Evolutionary conservation across 2,797 vertebrate species (phyloP), one percentile per base, ranked within the genome.

Genomic region (Hylomyscus alleni): DNA sequence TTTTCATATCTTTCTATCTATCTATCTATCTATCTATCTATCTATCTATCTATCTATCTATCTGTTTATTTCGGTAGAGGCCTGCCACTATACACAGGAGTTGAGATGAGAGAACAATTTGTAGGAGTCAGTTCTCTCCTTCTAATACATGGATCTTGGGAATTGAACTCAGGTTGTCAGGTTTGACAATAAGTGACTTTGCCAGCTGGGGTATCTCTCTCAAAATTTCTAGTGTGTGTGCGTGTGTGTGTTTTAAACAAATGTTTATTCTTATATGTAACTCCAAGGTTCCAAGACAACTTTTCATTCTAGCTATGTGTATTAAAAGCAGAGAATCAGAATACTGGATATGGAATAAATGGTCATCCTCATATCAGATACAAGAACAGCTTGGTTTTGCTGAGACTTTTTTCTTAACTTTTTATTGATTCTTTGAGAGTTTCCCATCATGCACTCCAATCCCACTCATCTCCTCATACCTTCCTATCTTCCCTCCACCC

Each of bases 221-320:
- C 6, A 15, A 22, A 17, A 65, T 31, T 29, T 19, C 40, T 62
- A 34, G 11, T 44, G 3, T 65, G 56, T 44, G n/a, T 19, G 19
- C 31, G 22, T 26, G 14, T 44, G n/a, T 83, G 37, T 44, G 3
- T 47, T 34, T 80, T 56, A 81, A 86, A 86, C 31, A 54, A 69
- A 54, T 69, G 47, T 29, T 86, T 72, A 54, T 72, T 86, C 7
- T 72, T 90, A 60, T 81, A 81, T 58, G 24, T 86, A 81, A 87
- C 92, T 75, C 34, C 69, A 72, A 58, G 44, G 8, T 26, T 91
- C 88, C 40, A 87, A 58, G 58, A 88, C 58, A 86, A 88, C 34
- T 91, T 52, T 96, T 96, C 72, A 52, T 76, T 86, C 58, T 87
- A 86, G 14, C 54, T 90, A 19, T 6, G 12, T 31, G 15, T 40